A percentile compares a stretch with the other conserved stretches of the same genome.
Conservation (phyloP, 2,888 invertebrate species). For the Hirtodrosophila duncani region DNA sequence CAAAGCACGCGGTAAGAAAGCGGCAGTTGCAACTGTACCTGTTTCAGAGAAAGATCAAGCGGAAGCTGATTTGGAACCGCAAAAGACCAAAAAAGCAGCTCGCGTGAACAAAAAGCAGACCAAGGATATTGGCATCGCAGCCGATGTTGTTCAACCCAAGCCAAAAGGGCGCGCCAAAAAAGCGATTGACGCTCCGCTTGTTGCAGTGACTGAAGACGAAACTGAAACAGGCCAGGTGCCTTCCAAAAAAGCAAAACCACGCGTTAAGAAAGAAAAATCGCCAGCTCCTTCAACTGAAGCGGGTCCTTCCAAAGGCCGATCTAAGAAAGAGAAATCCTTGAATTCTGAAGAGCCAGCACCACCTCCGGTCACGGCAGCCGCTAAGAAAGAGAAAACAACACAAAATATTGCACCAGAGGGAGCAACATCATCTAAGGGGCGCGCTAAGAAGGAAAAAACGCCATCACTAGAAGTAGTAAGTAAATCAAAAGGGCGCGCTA, state of each 20-base stretch:
- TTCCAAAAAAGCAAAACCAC: conserved; percentile 1
- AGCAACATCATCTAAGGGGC: conserved; percentile 1
- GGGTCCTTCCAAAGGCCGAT: too few species aligned
- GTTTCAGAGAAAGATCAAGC: conserved; percentile 3
- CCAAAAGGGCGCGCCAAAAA: conserved; percentile 39
- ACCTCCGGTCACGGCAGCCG: conserved; percentile 24
- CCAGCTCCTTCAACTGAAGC: conserved; percentile 10
- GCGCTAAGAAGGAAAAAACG: conserved; percentile 30
- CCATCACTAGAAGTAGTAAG: conserved; percentile 4
- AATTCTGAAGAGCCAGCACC: not conserved
- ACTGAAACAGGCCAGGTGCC: not conserved
- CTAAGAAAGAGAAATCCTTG: not conserved
- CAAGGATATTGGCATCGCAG: conserved; percentile 5
- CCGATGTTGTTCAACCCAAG: conserved; percentile 14
- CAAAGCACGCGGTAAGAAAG: conserved; percentile 50
- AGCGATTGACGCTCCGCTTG: conserved; percentile 9
- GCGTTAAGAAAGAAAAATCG: conserved; percentile 26
- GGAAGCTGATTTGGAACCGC: not conserved
- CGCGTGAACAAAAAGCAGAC: conserved; percentile 28
- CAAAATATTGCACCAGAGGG: conserved; percentile 2
- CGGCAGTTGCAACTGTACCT: conserved; percentile 10
- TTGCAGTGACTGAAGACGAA: not conserved
- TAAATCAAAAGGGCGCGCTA: not conserved
- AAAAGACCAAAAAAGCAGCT: conserved; percentile 7
- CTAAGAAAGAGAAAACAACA: conserved; percentile 23